Base-by-base conservation (phyloP, 2,888 invertebrate species). In the Acleris holmiana region DNA sequence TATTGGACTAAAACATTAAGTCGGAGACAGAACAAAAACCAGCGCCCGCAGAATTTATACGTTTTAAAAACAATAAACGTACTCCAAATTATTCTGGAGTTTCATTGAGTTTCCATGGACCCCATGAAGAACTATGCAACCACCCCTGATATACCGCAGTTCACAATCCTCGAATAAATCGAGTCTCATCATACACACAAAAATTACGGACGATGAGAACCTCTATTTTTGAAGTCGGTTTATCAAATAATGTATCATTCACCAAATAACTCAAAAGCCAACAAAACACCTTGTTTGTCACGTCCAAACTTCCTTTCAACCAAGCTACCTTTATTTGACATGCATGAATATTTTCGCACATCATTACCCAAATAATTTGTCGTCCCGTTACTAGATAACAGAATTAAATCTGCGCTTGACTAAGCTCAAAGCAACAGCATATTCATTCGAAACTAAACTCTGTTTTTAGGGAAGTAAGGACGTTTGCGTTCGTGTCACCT, bases 301-400 rank as follows among this genome's bases (percentile, higher is more conserved):
- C 64, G 58, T 53, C 58, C 23, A 18, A 13, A 55, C 55, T 55
- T 35, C 46, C 46, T 53, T 47, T 49, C 41, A 62, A 55, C 49
- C 59, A 54, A n/a, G 8, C 13, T 44, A 59, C 55, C 64, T 64
- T 64, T 65, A 62, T 70, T 72, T 71, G 67, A 67, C 70, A 74
- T 75, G 73, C 73, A 76, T 64, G 73, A 73, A 73, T 76, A 75
- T 82, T 82, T 78, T 79, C 75, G 68, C 76, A 76, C 75, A 71
- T 77, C 82, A 82, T 83, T 83, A 76, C 76, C 73, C 74, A 74
- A 77, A 78, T 78, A 78, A 78, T 78, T 73, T 63, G 59, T 67
- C 67, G 60, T 60, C 62, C 71, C 71, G 72, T 73, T 68, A 62
- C 69, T 56, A 70, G 67, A 69, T 66, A 67, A 68, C 59, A 66